Base-by-base conservation (phyloP, 2,113 vertebrate species). In the Sebastes schlegelii region DNA sequence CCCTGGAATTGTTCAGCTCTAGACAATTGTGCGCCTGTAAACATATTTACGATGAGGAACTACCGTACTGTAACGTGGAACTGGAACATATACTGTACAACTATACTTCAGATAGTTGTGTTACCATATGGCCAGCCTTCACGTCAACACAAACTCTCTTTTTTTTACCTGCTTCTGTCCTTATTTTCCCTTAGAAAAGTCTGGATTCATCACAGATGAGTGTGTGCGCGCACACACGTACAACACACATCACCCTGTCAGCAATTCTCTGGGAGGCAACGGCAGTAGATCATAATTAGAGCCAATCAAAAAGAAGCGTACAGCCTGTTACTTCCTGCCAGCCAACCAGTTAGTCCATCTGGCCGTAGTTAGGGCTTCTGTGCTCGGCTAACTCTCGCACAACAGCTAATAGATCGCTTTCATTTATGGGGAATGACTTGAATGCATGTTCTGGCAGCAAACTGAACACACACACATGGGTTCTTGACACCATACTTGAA, bases 261-360 rank as follows among this genome's bases (percentile, higher is more conserved):
- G 92, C 92, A 65, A 13, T 92, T 93, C 92, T 85, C 85, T 42
- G 62, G 73, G 23, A 82, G 77, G 86, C 88, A 34, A 58, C 79
- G 48, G 86, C 86, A 65, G 88, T 93, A 83, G 88, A 93, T 94
- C 92, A 92, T 91, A 92, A 93, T 93, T 93, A 93, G 84, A 92
- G 89, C 92, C 92, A 91, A 92, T 94, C 90, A 93, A 86, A 92
- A 88, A 85, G 82, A 86, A 88, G 88, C 77, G 60, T 89, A 51
- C 77, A 86, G 89, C 84, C 86, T 89, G 91, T 91, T 92, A 90
- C 88, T 91, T 92, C 89, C 88, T 91, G 88, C 88, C 90, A 86
- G 84, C 76, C 86, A 85, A 83, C 72, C 84, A 84, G 84, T 88
- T 77, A 55, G 90, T 93, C 92, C 92, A 93, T 94, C 91, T 94